Base-by-base conservation (phyloP, 2,797 vertebrate genomes). In the Tragopan temminckii region DNA sequence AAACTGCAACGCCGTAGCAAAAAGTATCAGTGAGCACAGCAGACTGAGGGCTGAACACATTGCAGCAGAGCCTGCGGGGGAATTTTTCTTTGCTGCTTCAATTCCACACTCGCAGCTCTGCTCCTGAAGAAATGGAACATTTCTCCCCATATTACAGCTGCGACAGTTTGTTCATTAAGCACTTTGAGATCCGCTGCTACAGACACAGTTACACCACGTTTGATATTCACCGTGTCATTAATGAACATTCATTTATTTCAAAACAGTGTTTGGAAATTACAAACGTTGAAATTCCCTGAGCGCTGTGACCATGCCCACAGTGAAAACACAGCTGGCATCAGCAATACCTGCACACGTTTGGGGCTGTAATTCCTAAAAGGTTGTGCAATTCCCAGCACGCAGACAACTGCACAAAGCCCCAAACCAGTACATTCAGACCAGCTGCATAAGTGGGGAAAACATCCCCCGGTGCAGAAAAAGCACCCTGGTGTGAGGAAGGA, bases 1-100 rank as follows among this genome's bases (percentile, higher is more conserved):
- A 91, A 97, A 94, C 46, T 84, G 82, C 67, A 95, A 85, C 85
- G 46, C 33, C 48, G 69, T 9, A 91, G 85, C 85, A 89, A 93
- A 87, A 89, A 67, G 89, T 71, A 93, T 95, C 89, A 92, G 93
- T 77, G 88, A 81, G 79, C 77, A 86, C 16, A 14, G 36, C 77
- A 86, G 82, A 43, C 80, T 33, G 27, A 3, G 59, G 57, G 74
- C 67, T 74, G 20, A 62, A 64, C 13, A 5, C 57, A 42, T 61
- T 46, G 58, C 84, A 55, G 50, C 27, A 43, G 24, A 70, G 76
- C 21, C 5, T 78, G 64, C 8, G 24, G 35, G 13, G 57, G 38
- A 58, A 66, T 61, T 85, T 92, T 43, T 57, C 71, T 67, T 70
- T 4, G 35, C 71, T 36, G 48, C 74, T 62, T 75, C 83, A 63